A percentile compares a stretch with the other conserved stretches of the same genome.
Evolutionary conservation across 2,797 vertebrate genomes (phyloP).

Genomic region (Arrhamphus sclerolepis): DNA sequence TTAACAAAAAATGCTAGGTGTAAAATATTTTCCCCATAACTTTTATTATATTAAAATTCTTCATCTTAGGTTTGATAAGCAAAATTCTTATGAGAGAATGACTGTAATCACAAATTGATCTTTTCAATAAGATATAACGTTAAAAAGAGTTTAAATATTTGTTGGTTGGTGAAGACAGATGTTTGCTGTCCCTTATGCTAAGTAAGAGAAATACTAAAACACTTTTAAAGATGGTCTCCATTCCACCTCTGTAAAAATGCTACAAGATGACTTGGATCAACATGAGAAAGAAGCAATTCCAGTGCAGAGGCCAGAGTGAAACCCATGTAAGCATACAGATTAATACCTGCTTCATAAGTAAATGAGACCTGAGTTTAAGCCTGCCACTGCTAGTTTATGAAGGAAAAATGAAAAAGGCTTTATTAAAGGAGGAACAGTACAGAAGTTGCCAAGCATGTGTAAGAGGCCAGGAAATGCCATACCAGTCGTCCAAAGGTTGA

Average conservation of each 20-base stretch:
- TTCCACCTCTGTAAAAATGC: conserved; percentile 31
- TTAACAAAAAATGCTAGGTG: background rate
- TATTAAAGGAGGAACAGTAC: too few relatives aligned
- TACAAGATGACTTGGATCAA: conserved; percentile 22
- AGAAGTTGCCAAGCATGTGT: too few relatives aligned
- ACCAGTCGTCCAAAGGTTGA: too few relatives aligned
- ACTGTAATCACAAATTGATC: too few relatives aligned
- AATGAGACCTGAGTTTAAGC: too few relatives aligned
- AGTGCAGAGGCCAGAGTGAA: conserved; percentile 44
- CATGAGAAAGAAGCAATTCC: conserved; percentile 28
- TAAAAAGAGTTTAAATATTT: too few relatives aligned
- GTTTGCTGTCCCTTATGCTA: background rate
- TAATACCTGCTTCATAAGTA: conserved; percentile 24
- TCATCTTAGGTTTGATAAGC: too few relatives aligned
- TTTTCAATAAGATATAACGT: too few relatives aligned
- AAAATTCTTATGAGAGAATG: background rate
- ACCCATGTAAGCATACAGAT: conserved; percentile 35
- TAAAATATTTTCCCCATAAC: background rate
- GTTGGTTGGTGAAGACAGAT: conserved; percentile 3
- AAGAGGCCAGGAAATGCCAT: too few relatives aligned
- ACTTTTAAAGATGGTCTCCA: conserved; percentile 29
- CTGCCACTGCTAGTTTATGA: too few relatives aligned
- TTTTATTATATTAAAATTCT: background rate
- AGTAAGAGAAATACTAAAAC: conserved; percentile 10
- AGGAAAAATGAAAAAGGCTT: too few relatives aligned